These are phyloP conservation scores for Mermis nigrescens DNA, from an alignment of 2,888 invertebrate genomes.

Conservation along the genomic window DNA sequence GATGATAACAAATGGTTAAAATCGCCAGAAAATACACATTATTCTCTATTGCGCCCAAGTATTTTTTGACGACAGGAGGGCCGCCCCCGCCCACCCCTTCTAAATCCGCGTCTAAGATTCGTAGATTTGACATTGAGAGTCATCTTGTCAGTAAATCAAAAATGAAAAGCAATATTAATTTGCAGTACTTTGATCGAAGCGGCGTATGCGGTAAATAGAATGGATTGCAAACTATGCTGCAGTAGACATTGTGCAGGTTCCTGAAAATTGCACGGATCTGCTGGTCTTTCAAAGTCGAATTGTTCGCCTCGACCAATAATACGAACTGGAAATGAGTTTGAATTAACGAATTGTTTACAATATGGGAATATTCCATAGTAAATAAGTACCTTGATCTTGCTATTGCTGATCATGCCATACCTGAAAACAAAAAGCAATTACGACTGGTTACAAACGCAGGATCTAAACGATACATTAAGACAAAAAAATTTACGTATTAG, in stretches of 20 bases:
- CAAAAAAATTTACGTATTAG: too few species aligned
- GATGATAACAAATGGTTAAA: too few species aligned
- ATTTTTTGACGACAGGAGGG: too few species aligned
- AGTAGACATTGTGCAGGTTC: conserved; percentile 71
- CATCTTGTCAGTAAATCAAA: too few species aligned
- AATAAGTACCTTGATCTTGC: conserved; percentile 51
- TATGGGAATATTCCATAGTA: not conserved
- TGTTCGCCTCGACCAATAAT: conserved; percentile 20
- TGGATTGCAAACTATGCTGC: conserved; percentile 84
- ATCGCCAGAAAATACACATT: too few species aligned
- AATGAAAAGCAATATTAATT: too few species aligned
- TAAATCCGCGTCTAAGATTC: too few species aligned
- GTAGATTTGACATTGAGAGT: too few species aligned
- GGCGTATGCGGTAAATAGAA: conserved; percentile 82
- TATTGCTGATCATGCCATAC: conserved; percentile 83
- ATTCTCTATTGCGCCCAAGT: too few species aligned
- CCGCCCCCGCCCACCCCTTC: too few species aligned
- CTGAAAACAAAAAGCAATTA: conserved; percentile 21
- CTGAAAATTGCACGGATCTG: conserved; percentile 49
- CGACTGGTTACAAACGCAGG: not conserved
- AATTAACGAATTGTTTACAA: not conserved
- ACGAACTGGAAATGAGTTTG: conserved; percentile 16
- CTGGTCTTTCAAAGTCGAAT: conserved; percentile 22
- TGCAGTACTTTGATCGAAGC: conserved; percentile 59
- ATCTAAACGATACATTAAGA: not conserved